Percentiles rank a stretch among this genome's conserved stretches.
These are phyloP conservation scores for Cantharis rufa DNA, from an alignment of 2,888 invertebrate species.

Conservation along the genomic window DNA sequence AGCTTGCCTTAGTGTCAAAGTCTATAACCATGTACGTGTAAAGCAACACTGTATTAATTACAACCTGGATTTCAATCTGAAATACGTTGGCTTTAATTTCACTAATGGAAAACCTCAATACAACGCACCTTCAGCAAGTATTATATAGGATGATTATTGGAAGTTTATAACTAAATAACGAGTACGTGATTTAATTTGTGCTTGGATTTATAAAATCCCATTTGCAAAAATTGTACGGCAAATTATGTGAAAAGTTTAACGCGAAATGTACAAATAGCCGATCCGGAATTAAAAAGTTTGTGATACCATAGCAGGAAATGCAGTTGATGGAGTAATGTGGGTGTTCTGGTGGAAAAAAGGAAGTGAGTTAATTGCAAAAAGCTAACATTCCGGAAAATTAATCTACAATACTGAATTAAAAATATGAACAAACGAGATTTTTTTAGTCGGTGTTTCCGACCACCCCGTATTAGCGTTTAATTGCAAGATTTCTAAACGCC, in stretches of 20 bases:
- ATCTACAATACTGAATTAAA: neutral
- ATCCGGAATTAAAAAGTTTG: neutral
- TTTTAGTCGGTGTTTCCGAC: neutral
- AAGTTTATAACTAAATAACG: neutral
- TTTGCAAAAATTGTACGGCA: neutral
- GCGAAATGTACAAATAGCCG: neutral
- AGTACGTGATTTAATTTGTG: neutral
- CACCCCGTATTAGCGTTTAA: neutral
- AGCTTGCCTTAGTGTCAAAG: neutral
- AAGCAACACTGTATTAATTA: conserved; percentile 14
- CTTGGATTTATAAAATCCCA: neutral
- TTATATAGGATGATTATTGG: neutral
- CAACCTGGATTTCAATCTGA: conserved; percentile 11
- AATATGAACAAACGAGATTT: neutral
- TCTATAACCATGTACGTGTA: conserved; percentile 3
- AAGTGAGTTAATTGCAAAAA: neutral
- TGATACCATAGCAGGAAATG: neutral
- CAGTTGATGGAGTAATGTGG: neutral
- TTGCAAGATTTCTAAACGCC: neutral
- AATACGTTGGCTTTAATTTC: conserved; percentile 16
- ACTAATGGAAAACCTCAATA: conserved; percentile 16
- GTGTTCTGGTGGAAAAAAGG: neutral
- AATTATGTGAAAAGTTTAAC: neutral
- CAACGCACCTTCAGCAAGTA: neutral
- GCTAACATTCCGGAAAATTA: neutral